Conservation (phyloP, 2,113 vertebrate genomes). For the Catharus fuscescens region DNA sequence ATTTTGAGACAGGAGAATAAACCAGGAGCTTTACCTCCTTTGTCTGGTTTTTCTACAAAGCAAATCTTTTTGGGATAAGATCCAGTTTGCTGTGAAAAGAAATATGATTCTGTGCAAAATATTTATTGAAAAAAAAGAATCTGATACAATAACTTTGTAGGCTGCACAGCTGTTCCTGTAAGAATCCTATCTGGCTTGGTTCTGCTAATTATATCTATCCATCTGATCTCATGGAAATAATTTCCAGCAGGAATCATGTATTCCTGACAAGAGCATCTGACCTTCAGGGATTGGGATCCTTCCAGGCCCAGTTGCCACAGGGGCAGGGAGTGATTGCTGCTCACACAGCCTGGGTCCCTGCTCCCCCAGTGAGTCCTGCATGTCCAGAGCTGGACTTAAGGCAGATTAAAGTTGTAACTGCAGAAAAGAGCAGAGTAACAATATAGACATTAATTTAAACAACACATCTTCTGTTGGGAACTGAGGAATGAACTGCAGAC, state of each 20-base stretch:
- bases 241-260: constrained; percentile 44
- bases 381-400: background rate
- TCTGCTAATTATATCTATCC: constrained; percentile 66
- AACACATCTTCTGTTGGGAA: background rate
- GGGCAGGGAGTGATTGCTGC: background rate
- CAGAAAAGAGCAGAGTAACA: background rate
- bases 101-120: background rate
- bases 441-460: background rate
- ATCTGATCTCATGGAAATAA: constrained; percentile 72
- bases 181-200: constrained; percentile 16
- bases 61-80: background rate
- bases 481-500: background rate
- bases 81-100: background rate
- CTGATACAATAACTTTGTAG: background rate
- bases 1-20: background rate
- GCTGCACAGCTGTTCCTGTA: background rate
- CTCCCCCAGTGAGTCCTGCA: background rate
- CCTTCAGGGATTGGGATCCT: constrained; percentile 61
- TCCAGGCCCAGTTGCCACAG: constrained; percentile 46
- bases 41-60: background rate
- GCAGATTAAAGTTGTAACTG: background rate
- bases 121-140: background rate
- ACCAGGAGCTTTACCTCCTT: background rate
- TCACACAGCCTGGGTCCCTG: background rate
- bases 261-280: constrained; percentile 50